phyloP scores from a whole-genome alignment of 2,888 invertebrate species.

The Aleiodes alternator region DNA sequence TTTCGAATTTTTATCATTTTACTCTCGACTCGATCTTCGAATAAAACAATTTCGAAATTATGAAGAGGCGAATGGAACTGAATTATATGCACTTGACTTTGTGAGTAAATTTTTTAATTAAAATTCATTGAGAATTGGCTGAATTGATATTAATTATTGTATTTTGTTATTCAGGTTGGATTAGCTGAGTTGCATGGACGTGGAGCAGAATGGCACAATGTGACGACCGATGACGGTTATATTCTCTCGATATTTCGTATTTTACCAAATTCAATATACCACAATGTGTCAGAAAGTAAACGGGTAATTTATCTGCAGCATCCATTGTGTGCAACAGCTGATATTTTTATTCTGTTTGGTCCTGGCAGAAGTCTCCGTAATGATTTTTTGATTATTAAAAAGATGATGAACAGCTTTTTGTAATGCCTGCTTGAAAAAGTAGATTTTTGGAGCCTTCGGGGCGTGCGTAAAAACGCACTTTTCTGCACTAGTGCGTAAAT shows the following conservation, averaged over 20 bases:
- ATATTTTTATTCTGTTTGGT: conserved; percentile 66
- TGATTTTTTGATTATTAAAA: conserved; percentile 78
- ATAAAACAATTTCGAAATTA: conserved; percentile 14
- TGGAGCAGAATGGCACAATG: conserved; percentile 63
- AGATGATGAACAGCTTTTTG: conserved; percentile 79
- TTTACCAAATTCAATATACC: background rate
- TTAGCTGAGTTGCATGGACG: conserved; percentile 61
- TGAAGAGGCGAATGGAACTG: conserved; percentile 12
- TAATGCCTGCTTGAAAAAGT: conserved; percentile 68
- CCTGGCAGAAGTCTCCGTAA: conserved; percentile 71
- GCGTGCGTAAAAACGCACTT: too few relatives aligned
- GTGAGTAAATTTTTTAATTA: background rate
- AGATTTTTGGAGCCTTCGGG: conserved; percentile 62
- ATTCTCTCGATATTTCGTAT: conserved; percentile 30
- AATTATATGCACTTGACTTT: conserved; percentile 9
- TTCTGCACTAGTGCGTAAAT: too few relatives aligned
- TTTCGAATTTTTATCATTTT: background rate
- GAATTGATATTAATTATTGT: background rate
- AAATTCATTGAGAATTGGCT: background rate
- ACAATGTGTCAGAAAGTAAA: conserved; percentile 48
- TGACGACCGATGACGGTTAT: conserved; percentile 67
- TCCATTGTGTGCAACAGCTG: conserved; percentile 64
- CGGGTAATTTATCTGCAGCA: conserved; percentile 64
- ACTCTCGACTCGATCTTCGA: background rate
- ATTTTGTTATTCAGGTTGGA: conserved; percentile 54